These are phyloP conservation scores for Acrobasis suavella DNA, from an alignment of 2,888 invertebrate species.

Conservation along the genomic window DNA sequence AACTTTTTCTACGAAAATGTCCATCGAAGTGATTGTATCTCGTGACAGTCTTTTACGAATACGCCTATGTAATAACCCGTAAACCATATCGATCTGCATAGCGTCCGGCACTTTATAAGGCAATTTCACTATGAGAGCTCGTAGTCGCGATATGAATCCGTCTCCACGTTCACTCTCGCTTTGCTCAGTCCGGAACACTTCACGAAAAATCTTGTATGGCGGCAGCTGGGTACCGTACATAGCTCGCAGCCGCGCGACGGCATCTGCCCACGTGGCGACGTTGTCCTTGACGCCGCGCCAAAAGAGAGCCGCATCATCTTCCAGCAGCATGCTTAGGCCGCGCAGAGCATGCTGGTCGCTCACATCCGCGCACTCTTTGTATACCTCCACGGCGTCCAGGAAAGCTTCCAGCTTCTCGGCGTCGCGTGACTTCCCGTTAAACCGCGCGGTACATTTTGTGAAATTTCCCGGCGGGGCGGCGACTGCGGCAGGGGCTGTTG, in stretches of 20 bases:
- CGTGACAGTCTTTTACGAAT: neutral
- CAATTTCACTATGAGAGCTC: no score
- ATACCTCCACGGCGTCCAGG: neutral
- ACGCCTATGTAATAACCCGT: neutral
- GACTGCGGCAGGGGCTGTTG: no score
- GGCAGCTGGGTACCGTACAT: neutral
- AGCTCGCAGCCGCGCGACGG: neutral
- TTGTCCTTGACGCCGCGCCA: neutral
- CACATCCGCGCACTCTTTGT: conserved; percentile 1
- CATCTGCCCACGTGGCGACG: no score
- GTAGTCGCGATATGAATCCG: no score
- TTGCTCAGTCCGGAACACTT: neutral
- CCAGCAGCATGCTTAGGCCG: neutral
- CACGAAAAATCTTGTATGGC: neutral
- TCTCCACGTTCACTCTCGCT: no score
- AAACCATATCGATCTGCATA: neutral
- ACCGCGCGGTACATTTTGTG: no score
- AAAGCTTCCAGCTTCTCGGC: no score
- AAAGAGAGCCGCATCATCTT: neutral
- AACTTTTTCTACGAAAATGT: no score
- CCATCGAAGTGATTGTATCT: neutral
- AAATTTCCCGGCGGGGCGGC: no score
- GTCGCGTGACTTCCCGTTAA: no score
- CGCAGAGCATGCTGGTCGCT: no score
- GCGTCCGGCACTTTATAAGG: no score